These are phyloP conservation scores for Indicator maculatus DNA, from an alignment of 2,113 vertebrate species.

Conservation along the genomic window DNA sequence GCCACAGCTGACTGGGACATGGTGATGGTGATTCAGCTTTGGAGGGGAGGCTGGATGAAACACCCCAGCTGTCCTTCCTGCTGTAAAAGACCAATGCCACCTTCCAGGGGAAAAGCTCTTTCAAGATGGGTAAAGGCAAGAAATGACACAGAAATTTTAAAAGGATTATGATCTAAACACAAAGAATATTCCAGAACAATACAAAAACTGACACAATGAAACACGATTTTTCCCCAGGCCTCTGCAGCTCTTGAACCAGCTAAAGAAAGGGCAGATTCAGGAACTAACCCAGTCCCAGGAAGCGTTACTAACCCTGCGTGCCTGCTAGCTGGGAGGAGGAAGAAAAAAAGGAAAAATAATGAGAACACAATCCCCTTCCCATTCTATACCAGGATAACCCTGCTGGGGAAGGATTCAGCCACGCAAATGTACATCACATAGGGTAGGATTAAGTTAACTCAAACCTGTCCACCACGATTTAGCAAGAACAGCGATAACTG, in stretches of 20 bases:
- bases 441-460: not conserved
- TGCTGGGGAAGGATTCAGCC: not conserved
- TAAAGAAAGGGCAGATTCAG: not conserved
- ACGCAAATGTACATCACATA: not conserved
- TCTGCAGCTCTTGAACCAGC: not conserved
- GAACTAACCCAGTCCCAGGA: no score
- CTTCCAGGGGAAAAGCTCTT: not conserved
- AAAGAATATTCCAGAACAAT: not conserved
- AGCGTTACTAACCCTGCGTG: not conserved
- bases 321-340: not conserved
- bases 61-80: not conserved
- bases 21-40: not conserved
- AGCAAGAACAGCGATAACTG: fast-evolving
- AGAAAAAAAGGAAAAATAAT: not conserved
- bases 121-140: not conserved
- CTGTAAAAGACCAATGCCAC: not conserved
- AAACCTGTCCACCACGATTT: not conserved
- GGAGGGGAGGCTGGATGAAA: not conserved
- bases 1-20: fast-evolving
- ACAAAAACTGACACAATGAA: not conserved
- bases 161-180: not conserved
- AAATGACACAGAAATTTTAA: not conserved
- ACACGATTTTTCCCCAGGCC: not conserved
- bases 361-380: not conserved
- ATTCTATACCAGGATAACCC: not conserved